Evolutionary conservation across 1,140 invertebrate species (phyloP), one percentile per base, ranked within the genome.

Genomic region (Bombus sibiricus): DNA sequence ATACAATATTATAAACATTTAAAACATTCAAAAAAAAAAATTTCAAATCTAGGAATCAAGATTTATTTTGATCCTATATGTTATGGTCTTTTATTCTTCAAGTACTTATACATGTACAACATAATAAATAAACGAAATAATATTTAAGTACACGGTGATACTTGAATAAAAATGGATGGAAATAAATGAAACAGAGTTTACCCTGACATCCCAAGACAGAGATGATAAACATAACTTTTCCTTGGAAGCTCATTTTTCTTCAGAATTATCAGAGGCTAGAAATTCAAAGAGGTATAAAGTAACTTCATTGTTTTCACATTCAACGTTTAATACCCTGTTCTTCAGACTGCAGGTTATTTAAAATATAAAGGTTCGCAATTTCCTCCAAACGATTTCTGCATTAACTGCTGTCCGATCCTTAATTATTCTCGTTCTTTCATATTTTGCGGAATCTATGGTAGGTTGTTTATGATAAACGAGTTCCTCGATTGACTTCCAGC

Each of bases 391-490:
- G 69, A 72, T 41, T 72, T 41, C 69, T n/a, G 28, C 34, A 25
- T 41, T 39, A 72, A 72, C 39, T 41, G 37, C 28, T 72, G 39
- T 34, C 69, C 25, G 68, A 72, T 72, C 69, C 28, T 72, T 72
- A 72, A 72, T 72, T 72, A 72, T 72, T 72, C 39, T n/a, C 69
- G 28, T 41, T 41, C 69, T 72, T 72, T 72, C 69, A 15, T n/a
- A 72, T 72, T 72, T 41, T 41, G 28, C 39, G 37, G 69, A 72
- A 72, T 72, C 34, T 15, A 28, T 72, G 3, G 28, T 39, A 28
- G 39, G 25, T 37, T n/a, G 39, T 41, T 37, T 25, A 12, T 72
- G 13, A n/a, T 72, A 72, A 72, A 72, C 37, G 69, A 72, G 69
- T 41, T 41, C 13, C 39, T 1, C 39, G 39, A 71, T 41, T 25